Base-by-base conservation (phyloP, 2,888 invertebrate species). In the Calameuta idolon region DNA sequence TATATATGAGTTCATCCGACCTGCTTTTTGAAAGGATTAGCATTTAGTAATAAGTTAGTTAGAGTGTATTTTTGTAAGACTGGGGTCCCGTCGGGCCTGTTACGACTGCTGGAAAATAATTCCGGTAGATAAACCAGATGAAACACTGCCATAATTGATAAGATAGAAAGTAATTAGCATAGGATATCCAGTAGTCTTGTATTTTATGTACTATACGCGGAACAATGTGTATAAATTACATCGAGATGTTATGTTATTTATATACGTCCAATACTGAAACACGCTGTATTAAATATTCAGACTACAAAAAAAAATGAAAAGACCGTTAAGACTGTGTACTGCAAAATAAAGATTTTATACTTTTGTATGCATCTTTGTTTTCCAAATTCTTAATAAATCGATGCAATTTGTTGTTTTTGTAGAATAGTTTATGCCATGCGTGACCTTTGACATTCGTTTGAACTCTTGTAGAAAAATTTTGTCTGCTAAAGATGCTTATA, bases 101-200 rank as follows among this genome's bases (percentile, higher is more conserved):
- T 86, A 87, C 83, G 76, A 83, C 76, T 69, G 73, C 76, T 68
- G 81, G 84, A 79, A 82, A 75, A 82, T 85, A 73, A 83, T 83
- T 85, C 82, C 85, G 79, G 76, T 79, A n/a, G 76, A 23, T 55
- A 82, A 86, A 88, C 88, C 89, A 89, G 87, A 86, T 84, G 84
- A 82, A 84, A 81, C 89, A 89, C 89, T 89, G 89, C 89, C 89
- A 89, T 88, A 87, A 75, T 79, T 84, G 81, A 75, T 82, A 82
- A 71, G 71, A 34, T 71, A 71, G 31, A 34, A 71, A 71, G 55
- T 71, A 31, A 34, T 30, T 71, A 71, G 30, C 35, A 3, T 37
- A 74, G 30, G n/a, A 74, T n/a, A 82, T 79, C 76, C 69, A 73
- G 69, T 35, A 81, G 75, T 81, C 80, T 77, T 81, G 80, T 85